A percentile compares a stretch with the other conserved stretches of the same genome.
phyloP scores from a whole-genome alignment of 2,797 vertebrate species.

The Saxicola maurus region DNA sequence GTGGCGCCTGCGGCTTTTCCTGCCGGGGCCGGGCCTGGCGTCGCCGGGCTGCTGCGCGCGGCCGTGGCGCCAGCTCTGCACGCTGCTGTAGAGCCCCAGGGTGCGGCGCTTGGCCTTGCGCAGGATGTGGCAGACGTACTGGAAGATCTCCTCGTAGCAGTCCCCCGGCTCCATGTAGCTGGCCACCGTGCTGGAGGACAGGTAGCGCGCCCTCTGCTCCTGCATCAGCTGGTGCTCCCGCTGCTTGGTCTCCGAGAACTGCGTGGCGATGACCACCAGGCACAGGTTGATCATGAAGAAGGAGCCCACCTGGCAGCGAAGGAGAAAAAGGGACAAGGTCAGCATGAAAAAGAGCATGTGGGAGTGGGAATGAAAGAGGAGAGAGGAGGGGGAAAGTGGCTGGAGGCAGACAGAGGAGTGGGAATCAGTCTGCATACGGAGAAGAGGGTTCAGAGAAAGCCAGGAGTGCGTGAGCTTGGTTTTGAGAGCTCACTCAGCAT shows the following conservation, averaged over 20 bases:
- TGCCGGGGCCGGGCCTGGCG: slow-evolving; percentile 33
- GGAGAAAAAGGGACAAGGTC: background rate
- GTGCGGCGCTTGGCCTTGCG: slow-evolving; percentile 91
- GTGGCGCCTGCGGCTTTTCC: slow-evolving; percentile 60
- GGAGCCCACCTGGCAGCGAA: slow-evolving; percentile 85
- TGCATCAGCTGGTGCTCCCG: slow-evolving; percentile 96
- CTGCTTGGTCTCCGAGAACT: slow-evolving; percentile 97
- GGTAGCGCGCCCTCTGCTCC: slow-evolving; percentile 87
- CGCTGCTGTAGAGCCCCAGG: slow-evolving; percentile 85
- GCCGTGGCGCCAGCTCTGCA: slow-evolving; percentile 76
- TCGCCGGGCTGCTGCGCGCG: slow-evolving; percentile 52
- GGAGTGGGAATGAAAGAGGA: background rate
- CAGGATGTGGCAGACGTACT: slow-evolving; percentile 90
- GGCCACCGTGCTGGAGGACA: slow-evolving; percentile 90
- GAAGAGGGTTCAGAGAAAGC: background rate
- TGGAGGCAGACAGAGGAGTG: background rate
- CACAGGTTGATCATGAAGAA: slow-evolving; percentile 99
- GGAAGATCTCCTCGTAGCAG: slow-evolving; percentile 97
- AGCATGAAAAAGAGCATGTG: background rate
- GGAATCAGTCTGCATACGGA: background rate
- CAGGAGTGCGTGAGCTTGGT: background rate
- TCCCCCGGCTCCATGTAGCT: slow-evolving; percentile 91
- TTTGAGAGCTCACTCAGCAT: background rate
- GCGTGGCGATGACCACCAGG: slow-evolving; percentile 95
- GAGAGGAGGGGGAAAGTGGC: background rate